Conservation (phyloP, 2,797 vertebrate genomes). For the Protonibea diacanthus region DNA sequence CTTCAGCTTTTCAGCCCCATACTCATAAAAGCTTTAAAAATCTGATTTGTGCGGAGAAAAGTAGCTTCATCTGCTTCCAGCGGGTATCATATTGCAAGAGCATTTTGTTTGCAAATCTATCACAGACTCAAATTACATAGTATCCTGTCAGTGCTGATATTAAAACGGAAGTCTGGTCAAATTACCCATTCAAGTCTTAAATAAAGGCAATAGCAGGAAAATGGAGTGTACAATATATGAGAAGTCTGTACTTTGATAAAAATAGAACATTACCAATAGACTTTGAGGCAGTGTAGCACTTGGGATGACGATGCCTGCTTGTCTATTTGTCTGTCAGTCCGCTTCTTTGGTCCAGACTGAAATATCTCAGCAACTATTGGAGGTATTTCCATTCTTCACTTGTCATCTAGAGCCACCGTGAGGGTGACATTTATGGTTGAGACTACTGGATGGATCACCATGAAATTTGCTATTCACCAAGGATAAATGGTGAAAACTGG, state of each 20-base stretch:
- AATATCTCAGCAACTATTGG: background rate
- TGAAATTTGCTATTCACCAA: background rate
- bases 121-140: background rate
- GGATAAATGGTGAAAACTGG: too few relatives aligned
- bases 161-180: conserved; percentile 2
- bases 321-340: background rate
- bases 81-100: background rate
- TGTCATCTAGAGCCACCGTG: too few relatives aligned
- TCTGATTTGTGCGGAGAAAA: background rate
- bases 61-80: background rate
- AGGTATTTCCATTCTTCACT: background rate
- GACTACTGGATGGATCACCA: background rate
- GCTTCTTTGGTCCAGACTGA: background rate
- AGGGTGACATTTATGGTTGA: too few relatives aligned
- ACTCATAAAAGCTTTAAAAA: background rate
- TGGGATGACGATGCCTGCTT: too few relatives aligned
- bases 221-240: background rate
- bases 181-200: conserved; percentile 9
- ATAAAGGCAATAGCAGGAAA: background rate
- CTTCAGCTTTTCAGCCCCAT: background rate
- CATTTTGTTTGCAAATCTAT: background rate
- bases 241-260: background rate
- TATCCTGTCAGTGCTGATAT: background rate
- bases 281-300: background rate
- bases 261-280: background rate